These are phyloP conservation scores for Erithacus rubecula DNA, from an alignment of 2,797 vertebrate genomes.

Conservation along the genomic window DNA sequence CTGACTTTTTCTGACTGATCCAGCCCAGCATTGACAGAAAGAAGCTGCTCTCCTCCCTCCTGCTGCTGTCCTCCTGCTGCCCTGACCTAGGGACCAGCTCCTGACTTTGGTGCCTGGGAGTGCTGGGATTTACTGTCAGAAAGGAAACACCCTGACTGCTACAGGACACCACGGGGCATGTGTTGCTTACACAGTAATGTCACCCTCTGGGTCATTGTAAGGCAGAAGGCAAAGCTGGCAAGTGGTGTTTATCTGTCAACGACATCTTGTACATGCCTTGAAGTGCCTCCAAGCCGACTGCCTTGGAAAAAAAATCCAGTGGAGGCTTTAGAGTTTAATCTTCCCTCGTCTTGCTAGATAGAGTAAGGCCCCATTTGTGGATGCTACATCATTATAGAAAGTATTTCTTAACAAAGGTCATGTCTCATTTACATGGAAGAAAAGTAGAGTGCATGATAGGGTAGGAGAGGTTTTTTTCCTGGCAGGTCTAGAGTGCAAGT, in stretches of 20 bases:
- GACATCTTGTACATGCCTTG: conserved; percentile 57
- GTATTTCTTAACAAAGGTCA: conserved; percentile 50
- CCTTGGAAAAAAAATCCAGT: conserved; percentile 2
- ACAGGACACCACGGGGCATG: conserved; percentile 64
- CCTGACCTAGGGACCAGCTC: conserved; percentile 23
- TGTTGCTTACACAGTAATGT: conserved; percentile 67
- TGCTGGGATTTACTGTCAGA: conserved; percentile 53
- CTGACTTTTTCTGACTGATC: background rate
- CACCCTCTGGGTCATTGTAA: conserved; percentile 59
- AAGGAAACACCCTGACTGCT: conserved; percentile 61
- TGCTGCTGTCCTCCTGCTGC: background rate
- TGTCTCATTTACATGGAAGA: background rate
- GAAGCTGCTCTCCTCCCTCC: background rate
- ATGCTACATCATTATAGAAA: conserved; percentile 36
- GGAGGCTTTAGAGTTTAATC: conserved; percentile 44
- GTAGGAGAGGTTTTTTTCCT: background rate
- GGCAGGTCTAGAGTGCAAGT: background rate
- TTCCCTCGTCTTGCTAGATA: background rate
- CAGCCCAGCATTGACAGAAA: background rate
- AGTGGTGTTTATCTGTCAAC: conserved; percentile 68
- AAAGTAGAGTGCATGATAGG: background rate
- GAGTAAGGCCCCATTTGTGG: conserved; percentile 55
- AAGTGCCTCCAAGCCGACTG: conserved; percentile 49
- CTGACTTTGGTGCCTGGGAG: conserved; percentile 34
- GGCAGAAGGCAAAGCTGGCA: conserved; percentile 58